phyloP scores from a whole-genome alignment of 2,888 invertebrate genomes.

The Chrysodeixis includens region DNA sequence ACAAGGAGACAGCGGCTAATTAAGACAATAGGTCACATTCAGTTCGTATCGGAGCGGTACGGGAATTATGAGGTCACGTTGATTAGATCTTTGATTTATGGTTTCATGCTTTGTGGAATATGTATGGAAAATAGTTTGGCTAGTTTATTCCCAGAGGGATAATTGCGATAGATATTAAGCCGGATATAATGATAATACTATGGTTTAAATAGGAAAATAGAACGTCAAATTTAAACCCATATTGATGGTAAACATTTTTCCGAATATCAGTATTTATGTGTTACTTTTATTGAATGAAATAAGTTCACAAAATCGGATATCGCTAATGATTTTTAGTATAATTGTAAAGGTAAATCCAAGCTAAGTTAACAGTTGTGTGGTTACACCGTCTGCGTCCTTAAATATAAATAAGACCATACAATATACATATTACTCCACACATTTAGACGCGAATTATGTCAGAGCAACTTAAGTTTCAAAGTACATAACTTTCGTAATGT shows the following conservation, averaged over 20 bases:
- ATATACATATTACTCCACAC: slow-evolving; percentile 2
- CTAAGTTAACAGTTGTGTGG: background rate
- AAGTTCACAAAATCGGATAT: background rate
- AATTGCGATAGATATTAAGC: background rate
- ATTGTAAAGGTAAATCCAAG: background rate
- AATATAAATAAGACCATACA: slow-evolving; percentile 8
- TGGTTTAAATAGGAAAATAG: too few relatives aligned
- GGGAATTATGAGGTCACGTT: background rate
- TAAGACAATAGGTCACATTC: slow-evolving; percentile 20
- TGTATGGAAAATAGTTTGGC: background rate
- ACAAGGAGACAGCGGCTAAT: slow-evolving; percentile 22
- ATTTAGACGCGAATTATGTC: slow-evolving; percentile 42
- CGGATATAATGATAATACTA: background rate
- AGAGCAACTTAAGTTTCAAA: slow-evolving; percentile 49
- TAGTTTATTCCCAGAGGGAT: background rate
- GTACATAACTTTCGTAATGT: slow-evolving; percentile 56
- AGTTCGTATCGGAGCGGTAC: background rate
- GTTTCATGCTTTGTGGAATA: background rate
- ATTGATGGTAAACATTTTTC: too few relatives aligned
- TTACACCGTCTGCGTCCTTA: background rate
- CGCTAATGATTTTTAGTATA: background rate
- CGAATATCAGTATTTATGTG: too few relatives aligned
- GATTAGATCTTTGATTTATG: slow-evolving; percentile 7
- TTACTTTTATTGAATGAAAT: too few relatives aligned
- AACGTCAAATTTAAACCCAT: too few relatives aligned